phyloP scores from a whole-genome alignment of 2,113 vertebrate genomes.

The Propithecus coquereli region DNA sequence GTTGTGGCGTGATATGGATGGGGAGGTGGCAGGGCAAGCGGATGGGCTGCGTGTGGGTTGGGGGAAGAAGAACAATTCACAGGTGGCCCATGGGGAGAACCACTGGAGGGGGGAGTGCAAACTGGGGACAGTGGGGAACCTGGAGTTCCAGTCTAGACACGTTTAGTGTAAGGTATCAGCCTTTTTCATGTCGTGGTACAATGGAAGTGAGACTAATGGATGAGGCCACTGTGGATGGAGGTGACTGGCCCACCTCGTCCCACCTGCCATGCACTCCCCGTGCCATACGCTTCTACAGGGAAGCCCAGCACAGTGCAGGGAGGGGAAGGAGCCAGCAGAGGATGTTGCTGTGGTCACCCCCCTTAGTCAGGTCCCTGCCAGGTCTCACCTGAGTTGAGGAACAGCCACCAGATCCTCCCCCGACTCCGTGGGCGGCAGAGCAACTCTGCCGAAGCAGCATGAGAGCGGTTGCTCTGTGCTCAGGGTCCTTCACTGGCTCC shows the following conservation, averaged over 20 bases:
- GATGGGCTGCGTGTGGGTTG: too few relatives aligned
- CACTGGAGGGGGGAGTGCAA: too few relatives aligned
- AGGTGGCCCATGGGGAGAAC: too few relatives aligned
- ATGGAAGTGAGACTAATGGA: too few relatives aligned
- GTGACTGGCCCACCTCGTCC: too few relatives aligned
- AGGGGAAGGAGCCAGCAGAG: neutral
- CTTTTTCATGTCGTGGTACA: too few relatives aligned
- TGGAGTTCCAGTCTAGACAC: too few relatives aligned
- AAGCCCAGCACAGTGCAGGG: neutral
- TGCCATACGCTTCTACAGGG: neutral
- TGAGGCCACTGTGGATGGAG: neutral
- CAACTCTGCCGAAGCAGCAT: neutral
- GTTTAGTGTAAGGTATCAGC: too few relatives aligned
- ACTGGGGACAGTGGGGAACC: too few relatives aligned
- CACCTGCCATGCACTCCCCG: accelerated
- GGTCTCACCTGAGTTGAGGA: neutral
- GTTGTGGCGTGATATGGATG: too few relatives aligned
- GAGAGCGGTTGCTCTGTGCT: accelerated
- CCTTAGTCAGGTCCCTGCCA: neutral
- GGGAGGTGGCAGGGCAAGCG: too few relatives aligned
- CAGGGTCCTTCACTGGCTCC: neutral
- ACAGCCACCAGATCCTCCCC: neutral
- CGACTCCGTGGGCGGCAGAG: accelerated
- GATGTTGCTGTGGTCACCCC: neutral
- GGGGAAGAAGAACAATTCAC: too few relatives aligned